Conservation (phyloP, 2,113 vertebrate genomes). For the Arothron firmamentum region DNA sequence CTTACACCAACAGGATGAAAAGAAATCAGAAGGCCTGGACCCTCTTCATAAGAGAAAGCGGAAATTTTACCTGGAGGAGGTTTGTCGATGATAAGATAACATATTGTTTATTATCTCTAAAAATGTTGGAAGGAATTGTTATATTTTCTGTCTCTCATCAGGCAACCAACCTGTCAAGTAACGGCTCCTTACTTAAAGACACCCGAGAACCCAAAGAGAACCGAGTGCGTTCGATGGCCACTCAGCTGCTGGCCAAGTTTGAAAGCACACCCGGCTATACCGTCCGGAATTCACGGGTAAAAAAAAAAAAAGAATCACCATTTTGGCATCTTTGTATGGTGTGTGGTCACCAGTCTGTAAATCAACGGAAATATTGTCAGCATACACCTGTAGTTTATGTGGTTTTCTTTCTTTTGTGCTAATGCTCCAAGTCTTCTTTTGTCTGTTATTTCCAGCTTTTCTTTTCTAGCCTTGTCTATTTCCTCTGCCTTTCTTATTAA, state of each 20-base stretch:
- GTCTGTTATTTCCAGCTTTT: constrained; percentile 23
- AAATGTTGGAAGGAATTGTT: neutral
- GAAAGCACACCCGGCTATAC: constrained; percentile 76
- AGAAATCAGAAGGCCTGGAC: constrained; percentile 80
- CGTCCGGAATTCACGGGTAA: constrained; percentile 80
- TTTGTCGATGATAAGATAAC: constrained; percentile 58
- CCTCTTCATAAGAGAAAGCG: constrained; percentile 84
- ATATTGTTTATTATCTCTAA: neutral
- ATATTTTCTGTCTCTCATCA: constrained; percentile 45
- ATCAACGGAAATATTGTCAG: no score
- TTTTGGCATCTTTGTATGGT: neutral
- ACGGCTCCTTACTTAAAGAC: constrained; percentile 62
- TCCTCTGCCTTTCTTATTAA: constrained; percentile 39
- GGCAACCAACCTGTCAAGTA: constrained; percentile 74
- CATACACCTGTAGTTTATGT: constrained; percentile 12
- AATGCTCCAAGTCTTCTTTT: constrained; percentile 19
- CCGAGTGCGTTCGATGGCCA: constrained; percentile 94
- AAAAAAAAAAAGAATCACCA: constrained; percentile 9
- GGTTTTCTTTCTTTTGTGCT: constrained; percentile 16
- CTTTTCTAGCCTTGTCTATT: constrained; percentile 39
- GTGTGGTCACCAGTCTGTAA: neutral
- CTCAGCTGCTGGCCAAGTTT: constrained; percentile 90
- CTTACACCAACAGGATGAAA: constrained; percentile 76
- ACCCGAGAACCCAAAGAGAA: constrained; percentile 78
- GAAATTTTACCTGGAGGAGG: constrained; percentile 84